A percentile compares a stretch with the other conserved stretches of the same genome.
phyloP scores from a whole-genome alignment of 2,888 invertebrate species.

The Oscheius myriophilus region DNA sequence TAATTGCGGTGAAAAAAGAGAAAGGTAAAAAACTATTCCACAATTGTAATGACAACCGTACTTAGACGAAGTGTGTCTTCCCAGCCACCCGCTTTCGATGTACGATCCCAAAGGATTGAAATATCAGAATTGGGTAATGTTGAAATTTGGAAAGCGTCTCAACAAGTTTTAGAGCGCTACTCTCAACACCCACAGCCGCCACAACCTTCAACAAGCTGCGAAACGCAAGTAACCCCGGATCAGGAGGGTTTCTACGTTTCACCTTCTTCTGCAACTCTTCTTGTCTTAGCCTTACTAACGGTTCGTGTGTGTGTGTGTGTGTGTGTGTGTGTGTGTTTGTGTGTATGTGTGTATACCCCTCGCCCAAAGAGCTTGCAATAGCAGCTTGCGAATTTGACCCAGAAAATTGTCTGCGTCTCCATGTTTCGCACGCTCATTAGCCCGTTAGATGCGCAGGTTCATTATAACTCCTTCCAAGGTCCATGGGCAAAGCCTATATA shows the following conservation, averaged over 20 bases:
- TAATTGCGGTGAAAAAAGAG: conserved; percentile 9
- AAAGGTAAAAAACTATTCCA: neutral
- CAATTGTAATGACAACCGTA: neutral
- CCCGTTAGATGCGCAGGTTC: no score
- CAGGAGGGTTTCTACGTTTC: conserved; percentile 17
- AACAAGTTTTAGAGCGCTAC: conserved; percentile 14
- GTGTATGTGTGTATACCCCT: no score
- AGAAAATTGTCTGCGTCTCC: no score
- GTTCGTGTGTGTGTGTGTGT: neutral
- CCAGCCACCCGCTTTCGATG: conserved; percentile 38
- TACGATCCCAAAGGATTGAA: conserved; percentile 48
- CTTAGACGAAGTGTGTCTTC: conserved; percentile 26
- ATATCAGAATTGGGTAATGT: conserved; percentile 42
- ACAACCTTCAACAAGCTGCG: conserved; percentile 14
- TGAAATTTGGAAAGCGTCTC: no score
- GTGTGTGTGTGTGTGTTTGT: no score
- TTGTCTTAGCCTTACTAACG: conserved; percentile 6
- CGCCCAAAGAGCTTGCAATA: no score
- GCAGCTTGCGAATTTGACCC: no score
- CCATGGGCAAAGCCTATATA: no score
- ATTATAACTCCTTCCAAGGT: no score
- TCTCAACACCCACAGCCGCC: neutral
- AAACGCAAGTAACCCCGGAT: conserved; percentile 7
- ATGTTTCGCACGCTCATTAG: no score
- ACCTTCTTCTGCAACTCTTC: conserved; percentile 7